Evolutionary conservation across 2,797 vertebrate species (phyloP).

Genomic region (Girardinus metallicus): DNA sequence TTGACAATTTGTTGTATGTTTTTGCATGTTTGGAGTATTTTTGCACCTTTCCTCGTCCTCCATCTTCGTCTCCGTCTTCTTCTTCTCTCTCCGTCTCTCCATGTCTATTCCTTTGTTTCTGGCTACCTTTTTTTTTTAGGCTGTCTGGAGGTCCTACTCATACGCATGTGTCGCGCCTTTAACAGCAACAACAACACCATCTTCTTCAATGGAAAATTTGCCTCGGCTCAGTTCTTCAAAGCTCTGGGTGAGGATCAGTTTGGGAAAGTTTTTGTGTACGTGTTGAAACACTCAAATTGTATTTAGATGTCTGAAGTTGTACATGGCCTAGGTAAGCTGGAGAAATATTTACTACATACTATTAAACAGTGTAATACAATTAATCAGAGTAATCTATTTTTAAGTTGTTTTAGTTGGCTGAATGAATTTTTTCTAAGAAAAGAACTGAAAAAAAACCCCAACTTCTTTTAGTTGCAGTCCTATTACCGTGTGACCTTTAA

Average conservation of each 20-base stretch:
- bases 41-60: slow-evolving; percentile 32
- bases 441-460: not conserved
- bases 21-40: slow-evolving; percentile 77
- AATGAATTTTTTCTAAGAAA: no score
- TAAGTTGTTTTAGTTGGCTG: not conserved
- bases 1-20: slow-evolving; percentile 52
- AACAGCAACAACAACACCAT: slow-evolving; percentile 88
- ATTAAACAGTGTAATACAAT: not conserved
- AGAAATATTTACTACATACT: not conserved
- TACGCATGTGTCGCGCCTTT: slow-evolving; percentile 90
- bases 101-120: slow-evolving; percentile 57
- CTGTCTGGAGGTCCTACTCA: slow-evolving; percentile 91
- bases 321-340: not conserved
- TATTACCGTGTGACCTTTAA: slow-evolving; percentile 4
- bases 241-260: slow-evolving; percentile 85
- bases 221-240: slow-evolving; percentile 88
- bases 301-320: not conserved
- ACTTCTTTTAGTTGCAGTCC: not conserved
- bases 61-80: not conserved
- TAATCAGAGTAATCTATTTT: not conserved
- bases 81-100: slow-evolving; percentile 47
- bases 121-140: slow-evolving; percentile 75
- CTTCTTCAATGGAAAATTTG: slow-evolving; percentile 92
- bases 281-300: slow-evolving; percentile 2
- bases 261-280: not conserved